These are phyloP conservation scores for Synaphobranchus kaupii DNA, from an alignment of 2,797 vertebrate genomes.

Conservation along the genomic window DNA sequence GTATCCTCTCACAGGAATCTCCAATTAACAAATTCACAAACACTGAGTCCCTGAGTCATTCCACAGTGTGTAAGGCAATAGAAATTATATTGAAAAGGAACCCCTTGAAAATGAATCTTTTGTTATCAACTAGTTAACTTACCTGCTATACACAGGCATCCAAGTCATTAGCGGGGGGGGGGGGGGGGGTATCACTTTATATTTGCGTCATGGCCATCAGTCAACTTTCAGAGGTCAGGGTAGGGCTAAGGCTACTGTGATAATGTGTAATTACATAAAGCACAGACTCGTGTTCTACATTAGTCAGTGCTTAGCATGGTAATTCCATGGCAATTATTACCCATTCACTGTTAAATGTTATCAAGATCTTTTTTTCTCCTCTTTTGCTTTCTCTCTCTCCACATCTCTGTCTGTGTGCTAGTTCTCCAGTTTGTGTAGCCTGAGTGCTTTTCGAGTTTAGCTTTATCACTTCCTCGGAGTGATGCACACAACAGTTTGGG, in stretches of 20 bases:
- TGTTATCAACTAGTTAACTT: background rate
- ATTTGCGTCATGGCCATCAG: background rate
- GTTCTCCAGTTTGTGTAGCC: slow-evolving; percentile 27
- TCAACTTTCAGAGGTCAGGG: background rate
- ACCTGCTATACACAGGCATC: background rate
- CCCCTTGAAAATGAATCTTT: slow-evolving; percentile 1
- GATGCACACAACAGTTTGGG: slow-evolving; percentile 39
- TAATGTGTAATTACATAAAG: slow-evolving; percentile 18
- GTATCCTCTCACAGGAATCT: background rate
- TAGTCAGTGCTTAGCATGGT: background rate
- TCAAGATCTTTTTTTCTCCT: background rate
- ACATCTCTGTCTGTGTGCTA: background rate
- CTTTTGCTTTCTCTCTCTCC: background rate
- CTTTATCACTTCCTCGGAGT: slow-evolving; percentile 47
- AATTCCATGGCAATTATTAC: slow-evolving; percentile 17
- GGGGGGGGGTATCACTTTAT: background rate
- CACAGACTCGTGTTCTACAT: slow-evolving; percentile 5
- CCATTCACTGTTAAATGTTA: slow-evolving; percentile 11
- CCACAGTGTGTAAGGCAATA: background rate
- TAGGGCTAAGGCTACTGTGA: slow-evolving; percentile 13
- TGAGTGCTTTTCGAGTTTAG: slow-evolving; percentile 46
- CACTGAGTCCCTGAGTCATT: background rate
- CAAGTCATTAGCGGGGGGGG: too few relatives aligned
- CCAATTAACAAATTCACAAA: background rate
- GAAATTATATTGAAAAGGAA: slow-evolving; percentile 5